phyloP scores from a whole-genome alignment of 2,888 invertebrate species.

The Celastrina argiolus region DNA sequence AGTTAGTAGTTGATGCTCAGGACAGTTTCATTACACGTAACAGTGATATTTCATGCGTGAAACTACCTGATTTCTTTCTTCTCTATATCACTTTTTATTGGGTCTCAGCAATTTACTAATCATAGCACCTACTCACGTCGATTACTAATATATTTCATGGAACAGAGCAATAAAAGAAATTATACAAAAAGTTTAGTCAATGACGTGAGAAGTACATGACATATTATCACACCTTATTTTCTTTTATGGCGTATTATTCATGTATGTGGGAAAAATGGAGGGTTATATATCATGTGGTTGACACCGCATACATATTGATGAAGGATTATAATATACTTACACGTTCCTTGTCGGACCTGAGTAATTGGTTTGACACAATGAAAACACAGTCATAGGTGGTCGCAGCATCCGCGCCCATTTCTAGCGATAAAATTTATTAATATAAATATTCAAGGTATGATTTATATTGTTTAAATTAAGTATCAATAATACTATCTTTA shows the following conservation, averaged over 20 bases:
- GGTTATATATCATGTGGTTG: constrained; percentile 29
- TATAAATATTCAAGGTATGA: too few species aligned
- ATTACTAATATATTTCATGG: not conserved
- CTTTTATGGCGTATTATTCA: constrained; percentile 35
- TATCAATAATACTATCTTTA: too few species aligned
- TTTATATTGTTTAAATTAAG: too few species aligned
- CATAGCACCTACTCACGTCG: too few species aligned
- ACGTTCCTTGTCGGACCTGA: constrained; percentile 29
- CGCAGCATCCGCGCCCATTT: not conserved
- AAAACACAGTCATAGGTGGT: not conserved
- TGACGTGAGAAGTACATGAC: constrained; percentile 68
- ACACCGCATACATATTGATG: constrained; percentile 32
- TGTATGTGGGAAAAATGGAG: constrained; percentile 37
- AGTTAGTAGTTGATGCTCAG: too few species aligned
- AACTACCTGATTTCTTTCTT: too few species aligned
- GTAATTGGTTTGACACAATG: constrained; percentile 40
- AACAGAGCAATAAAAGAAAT: constrained; percentile 26
- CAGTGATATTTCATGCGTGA: too few species aligned
- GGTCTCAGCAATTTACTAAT: too few species aligned
- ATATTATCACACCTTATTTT: constrained; percentile 49
- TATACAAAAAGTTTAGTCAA: constrained; percentile 26
- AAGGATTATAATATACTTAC: constrained; percentile 30
- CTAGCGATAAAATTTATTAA: too few species aligned
- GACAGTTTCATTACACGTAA: too few species aligned
- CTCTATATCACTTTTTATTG: too few species aligned